Evolutionary conservation across 2,797 vertebrate species (phyloP).

Genomic region (Amblyopsis hoosieri): DNA sequence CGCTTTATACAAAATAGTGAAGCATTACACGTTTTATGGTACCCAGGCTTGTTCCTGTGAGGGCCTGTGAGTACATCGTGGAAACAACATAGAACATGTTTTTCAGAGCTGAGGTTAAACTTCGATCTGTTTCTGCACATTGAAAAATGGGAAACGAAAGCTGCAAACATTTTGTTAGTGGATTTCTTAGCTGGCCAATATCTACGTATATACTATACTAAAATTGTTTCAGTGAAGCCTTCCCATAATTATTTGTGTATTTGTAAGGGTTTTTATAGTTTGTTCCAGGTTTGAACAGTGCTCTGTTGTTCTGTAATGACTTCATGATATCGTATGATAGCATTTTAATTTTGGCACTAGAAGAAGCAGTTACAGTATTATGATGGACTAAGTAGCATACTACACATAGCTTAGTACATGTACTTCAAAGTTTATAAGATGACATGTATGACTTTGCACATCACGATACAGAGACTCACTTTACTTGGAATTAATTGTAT

Average conservation of each 20-base stretch:
- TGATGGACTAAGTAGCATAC: too few relatives aligned
- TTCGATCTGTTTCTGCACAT: conserved; percentile 21
- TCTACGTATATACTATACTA: too few relatives aligned
- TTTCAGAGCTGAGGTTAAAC: conserved; percentile 27
- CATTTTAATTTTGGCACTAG: background rate
- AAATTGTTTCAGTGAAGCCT: too few relatives aligned
- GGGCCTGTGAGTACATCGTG: background rate
- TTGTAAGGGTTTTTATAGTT: too few relatives aligned
- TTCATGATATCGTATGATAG: background rate
- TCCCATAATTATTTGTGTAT: too few relatives aligned
- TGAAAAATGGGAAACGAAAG: conserved; percentile 32
- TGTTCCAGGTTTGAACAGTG: too few relatives aligned
- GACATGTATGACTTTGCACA: too few relatives aligned
- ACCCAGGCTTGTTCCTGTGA: conserved; percentile 13
- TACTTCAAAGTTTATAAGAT: too few relatives aligned
- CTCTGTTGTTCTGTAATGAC: too few relatives aligned
- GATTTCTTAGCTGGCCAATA: background rate
- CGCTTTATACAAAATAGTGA: conserved; percentile 45
- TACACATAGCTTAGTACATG: too few relatives aligned
- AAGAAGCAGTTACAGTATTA: background rate
- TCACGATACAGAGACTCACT: too few relatives aligned
- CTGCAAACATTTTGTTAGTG: background rate
- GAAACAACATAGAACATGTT: conserved; percentile 36
- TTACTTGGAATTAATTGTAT: too few relatives aligned
- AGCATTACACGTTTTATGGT: conserved; percentile 48